These are phyloP conservation scores for Idaea aversata DNA, from an alignment of 2,888 invertebrate genomes.

Conservation along the genomic window DNA sequence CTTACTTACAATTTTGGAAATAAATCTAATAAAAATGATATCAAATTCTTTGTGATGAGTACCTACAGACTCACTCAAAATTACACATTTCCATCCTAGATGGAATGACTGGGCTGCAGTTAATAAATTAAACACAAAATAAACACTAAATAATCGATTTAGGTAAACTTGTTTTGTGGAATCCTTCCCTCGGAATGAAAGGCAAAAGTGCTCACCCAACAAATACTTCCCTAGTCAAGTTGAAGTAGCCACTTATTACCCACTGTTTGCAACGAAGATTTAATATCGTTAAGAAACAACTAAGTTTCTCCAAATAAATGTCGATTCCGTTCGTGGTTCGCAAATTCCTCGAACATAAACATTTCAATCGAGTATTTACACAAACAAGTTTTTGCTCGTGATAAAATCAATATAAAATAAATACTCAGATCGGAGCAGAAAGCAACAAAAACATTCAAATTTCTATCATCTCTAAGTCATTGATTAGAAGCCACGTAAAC, in stretches of 20 bases:
- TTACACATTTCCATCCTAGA: too few species aligned
- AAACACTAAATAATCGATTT: not conserved
- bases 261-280: not conserved
- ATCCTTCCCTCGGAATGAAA: not conserved
- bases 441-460: constrained; percentile 35
- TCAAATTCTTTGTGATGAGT: too few species aligned
- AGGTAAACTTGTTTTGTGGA: not conserved
- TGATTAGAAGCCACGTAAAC: constrained; percentile 50
- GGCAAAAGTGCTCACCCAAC: not conserved
- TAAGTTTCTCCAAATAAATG: constrained; percentile 25
- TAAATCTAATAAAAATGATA: too few species aligned
- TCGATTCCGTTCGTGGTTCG: constrained; percentile 3
- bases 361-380: constrained; percentile 19
- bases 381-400: constrained; percentile 24
- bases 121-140: not conserved
- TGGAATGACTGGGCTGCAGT: too few species aligned
- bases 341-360: constrained; percentile 17
- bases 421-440: constrained; percentile 16
- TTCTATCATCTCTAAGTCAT: constrained; percentile 35
- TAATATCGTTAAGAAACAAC: constrained; percentile 17
- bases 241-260: not conserved
- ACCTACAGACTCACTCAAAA: too few species aligned
- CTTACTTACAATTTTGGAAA: too few species aligned
- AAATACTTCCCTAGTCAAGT: not conserved
- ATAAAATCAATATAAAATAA: constrained; percentile 24